A percentile compares a stretch with the other conserved stretches of the same genome.
These are phyloP conservation scores for Oreochromis spilurus DNA, from an alignment of 2,113 vertebrate genomes.

Conservation along the genomic window DNA sequence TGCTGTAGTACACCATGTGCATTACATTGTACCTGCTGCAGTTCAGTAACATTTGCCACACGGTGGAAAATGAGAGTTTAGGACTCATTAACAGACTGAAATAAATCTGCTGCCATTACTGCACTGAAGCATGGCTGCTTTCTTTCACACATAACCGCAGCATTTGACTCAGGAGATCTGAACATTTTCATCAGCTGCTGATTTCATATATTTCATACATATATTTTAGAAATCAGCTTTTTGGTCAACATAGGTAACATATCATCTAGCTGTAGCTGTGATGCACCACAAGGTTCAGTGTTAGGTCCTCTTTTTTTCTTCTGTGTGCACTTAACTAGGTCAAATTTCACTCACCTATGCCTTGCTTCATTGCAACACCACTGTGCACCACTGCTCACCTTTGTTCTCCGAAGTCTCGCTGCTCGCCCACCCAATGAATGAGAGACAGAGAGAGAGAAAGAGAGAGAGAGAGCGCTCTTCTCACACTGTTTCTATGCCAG, in stretches of 20 bases:
- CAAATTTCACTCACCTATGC: not conserved
- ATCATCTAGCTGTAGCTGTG: not conserved
- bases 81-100: fast-evolving
- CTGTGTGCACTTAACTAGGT: not conserved
- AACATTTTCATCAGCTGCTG: not conserved
- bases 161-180: not conserved
- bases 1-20: fast-evolving
- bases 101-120: fast-evolving
- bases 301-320: not conserved
- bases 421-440: not conserved
- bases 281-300: fast-evolving
- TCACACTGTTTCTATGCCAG: fast-evolving
- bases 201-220: not conserved
- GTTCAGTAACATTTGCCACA: not conserved
- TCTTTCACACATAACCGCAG: fast-evolving
- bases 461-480: not conserved
- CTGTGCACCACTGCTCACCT: not conserved
- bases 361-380: fast-evolving
- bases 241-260: fast-evolving
- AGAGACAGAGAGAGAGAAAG: not conserved
- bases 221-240: not conserved
- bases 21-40: fast-evolving
- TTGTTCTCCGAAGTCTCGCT: fast-evolving
- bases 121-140: not conserved
- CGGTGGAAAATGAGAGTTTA: fast-evolving